A percentile compares a stretch with the other conserved stretches of the same genome.
Conservation (phyloP, 2,888 invertebrate species). For the Eulithis testata region DNA sequence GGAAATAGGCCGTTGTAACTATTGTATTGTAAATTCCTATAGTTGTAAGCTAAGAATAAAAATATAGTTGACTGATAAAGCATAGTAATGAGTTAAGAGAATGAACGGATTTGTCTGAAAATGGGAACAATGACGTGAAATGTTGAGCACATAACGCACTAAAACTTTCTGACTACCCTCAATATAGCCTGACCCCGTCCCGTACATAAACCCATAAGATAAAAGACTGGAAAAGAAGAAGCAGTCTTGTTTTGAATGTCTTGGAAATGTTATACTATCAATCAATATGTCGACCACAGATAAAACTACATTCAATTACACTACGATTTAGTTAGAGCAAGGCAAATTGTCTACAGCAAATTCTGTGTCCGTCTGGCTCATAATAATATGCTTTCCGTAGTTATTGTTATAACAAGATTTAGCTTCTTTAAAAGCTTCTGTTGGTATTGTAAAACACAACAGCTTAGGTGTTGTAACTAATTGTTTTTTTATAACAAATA, state of each 20-base stretch:
- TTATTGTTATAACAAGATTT: not conserved
- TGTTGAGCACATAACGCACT: constrained; percentile 12
- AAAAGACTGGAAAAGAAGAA: not conserved
- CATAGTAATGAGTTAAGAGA: constrained; percentile 19
- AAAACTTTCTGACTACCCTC: not conserved
- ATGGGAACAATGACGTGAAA: constrained; percentile 35
- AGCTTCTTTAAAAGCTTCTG: constrained; percentile 20
- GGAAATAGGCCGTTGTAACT: no score
- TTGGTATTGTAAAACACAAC: constrained; percentile 14
- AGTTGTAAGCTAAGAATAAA: constrained; percentile 31
- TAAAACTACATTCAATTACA: not conserved
- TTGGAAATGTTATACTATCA: constrained; percentile 4
- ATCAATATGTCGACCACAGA: constrained; percentile 5
- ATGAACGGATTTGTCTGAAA: constrained; percentile 36
- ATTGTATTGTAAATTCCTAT: constrained; percentile 11
- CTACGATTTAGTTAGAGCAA: not conserved
- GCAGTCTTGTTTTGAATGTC: constrained; percentile 8
- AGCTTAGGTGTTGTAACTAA: constrained; percentile 23
- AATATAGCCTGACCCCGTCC: not conserved
- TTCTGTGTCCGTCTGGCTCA: constrained; percentile 1
- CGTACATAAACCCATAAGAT: not conserved
- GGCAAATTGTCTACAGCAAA: not conserved
- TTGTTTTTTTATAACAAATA: constrained; percentile 11
- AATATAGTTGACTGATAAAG: constrained; percentile 36
- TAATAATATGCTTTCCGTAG: not conserved